Evolutionary conservation across 2,888 invertebrate genomes (phyloP).

Genomic region (Cephus pygmeus): DNA sequence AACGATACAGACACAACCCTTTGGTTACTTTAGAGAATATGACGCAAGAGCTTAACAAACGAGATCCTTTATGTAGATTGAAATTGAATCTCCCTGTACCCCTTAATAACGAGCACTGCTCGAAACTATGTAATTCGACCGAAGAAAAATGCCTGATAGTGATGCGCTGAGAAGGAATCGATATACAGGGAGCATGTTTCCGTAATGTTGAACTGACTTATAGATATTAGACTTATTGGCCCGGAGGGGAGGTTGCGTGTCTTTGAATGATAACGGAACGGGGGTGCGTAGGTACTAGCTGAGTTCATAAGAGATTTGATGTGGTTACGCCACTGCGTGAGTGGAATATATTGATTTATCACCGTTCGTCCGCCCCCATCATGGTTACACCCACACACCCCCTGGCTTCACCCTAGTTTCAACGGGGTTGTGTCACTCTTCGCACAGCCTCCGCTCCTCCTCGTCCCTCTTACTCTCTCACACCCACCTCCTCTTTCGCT

Average conservation of each 20-base stretch:
- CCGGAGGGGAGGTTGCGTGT: not conserved
- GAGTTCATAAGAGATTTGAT: constrained; percentile 42
- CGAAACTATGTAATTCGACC: too few species aligned
- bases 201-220: too few species aligned
- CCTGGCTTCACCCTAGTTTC: too few species aligned
- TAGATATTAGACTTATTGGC: not conserved
- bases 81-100: too few species aligned
- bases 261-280: constrained; percentile 26
- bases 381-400: not conserved
- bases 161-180: too few species aligned
- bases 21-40: too few species aligned
- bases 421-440: not conserved
- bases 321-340: constrained; percentile 55
- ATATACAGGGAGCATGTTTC: too few species aligned
- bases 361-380: constrained; percentile 28
- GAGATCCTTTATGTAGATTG: too few species aligned
- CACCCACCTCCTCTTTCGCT: constrained; percentile 7
- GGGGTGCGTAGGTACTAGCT: constrained; percentile 28
- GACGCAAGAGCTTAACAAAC: too few species aligned
- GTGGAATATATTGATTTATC: constrained; percentile 61
- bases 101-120: too few species aligned
- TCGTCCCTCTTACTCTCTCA: constrained; percentile 13
- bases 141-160: too few species aligned
- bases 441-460: constrained; percentile 13
- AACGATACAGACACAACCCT: too few species aligned